phyloP scores from a whole-genome alignment of 2,113 vertebrate genomes.

The Mixornis gularis region DNA sequence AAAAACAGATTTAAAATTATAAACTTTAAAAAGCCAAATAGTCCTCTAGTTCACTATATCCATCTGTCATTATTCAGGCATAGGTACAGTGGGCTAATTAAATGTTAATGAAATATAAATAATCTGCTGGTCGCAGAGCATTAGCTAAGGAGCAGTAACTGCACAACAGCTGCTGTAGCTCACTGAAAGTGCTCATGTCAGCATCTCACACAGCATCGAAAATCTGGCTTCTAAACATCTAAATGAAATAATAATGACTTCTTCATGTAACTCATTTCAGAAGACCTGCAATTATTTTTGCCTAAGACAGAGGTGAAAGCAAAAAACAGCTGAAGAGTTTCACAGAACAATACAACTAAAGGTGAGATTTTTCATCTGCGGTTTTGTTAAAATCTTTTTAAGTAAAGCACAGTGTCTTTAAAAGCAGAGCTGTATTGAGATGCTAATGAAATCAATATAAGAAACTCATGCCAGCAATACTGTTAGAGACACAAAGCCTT shows the following conservation, averaged over 20 bases:
- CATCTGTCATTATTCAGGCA: conserved; percentile 59
- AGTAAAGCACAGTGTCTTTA: background rate
- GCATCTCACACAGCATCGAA: conserved; percentile 41
- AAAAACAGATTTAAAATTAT: background rate
- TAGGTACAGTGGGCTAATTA: conserved; percentile 62
- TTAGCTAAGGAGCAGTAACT: conserved; percentile 54
- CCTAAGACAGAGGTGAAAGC: background rate
- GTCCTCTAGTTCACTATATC: conserved; percentile 17
- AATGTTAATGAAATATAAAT: conserved; percentile 71
- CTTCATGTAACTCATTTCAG: conserved; percentile 20
- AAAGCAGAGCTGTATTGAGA: background rate
- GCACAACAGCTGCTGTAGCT: conserved; percentile 58
- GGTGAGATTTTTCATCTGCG: background rate
- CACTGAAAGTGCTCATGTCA: conserved; percentile 49
- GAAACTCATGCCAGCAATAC: background rate
- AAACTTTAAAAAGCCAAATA: background rate
- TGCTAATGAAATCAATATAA: background rate
- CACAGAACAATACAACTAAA: background rate
- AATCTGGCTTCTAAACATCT: conserved; percentile 33
- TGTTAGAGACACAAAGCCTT: background rate
- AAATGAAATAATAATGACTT: conserved; percentile 44
- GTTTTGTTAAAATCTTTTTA: background rate
- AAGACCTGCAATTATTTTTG: conserved; percentile 15
- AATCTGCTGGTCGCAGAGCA: conserved; percentile 44
- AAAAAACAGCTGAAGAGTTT: background rate